Percentiles rank a stretch among this genome's conserved stretches.
These are phyloP conservation scores for Tyrannus savana DNA, from an alignment of 2,113 vertebrate species.

Conservation along the genomic window DNA sequence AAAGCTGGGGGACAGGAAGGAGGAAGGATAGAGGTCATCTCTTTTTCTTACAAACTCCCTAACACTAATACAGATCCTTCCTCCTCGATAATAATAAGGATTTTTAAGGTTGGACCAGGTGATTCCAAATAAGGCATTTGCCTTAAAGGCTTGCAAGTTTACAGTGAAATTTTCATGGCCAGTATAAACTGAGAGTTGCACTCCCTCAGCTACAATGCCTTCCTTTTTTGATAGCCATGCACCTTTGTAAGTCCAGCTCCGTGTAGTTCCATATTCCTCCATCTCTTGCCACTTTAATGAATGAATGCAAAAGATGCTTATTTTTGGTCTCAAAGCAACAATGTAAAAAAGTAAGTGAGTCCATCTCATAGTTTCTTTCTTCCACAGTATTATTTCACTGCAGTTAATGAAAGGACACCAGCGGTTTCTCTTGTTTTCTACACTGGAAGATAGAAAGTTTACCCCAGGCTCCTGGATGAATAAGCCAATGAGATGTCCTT, in stretches of 20 bases:
- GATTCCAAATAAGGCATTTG: not conserved
- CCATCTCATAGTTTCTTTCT: not conserved
- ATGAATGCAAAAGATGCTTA: not conserved
- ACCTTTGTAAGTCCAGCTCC: rapidly evolving
- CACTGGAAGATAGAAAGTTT: not conserved
- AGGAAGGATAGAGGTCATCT: not conserved
- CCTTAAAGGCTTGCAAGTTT: not conserved
- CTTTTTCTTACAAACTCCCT: not conserved
- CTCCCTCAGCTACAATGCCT: not conserved
- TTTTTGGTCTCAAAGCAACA: not conserved
- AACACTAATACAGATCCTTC: not conserved
- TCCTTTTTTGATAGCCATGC: not conserved
- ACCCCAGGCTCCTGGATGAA: not conserved
- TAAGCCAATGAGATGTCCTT: not conserved
- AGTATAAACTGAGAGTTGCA: not conserved
- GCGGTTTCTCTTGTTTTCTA: not conserved
- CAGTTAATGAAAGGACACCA: not conserved
- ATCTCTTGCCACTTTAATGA: not conserved
- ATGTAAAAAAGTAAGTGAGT: not conserved
- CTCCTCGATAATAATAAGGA: not conserved
- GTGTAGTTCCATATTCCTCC: not conserved
- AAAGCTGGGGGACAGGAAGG: not conserved
- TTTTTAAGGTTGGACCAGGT: not conserved
- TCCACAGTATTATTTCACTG: not conserved
- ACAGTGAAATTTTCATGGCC: not conserved